Evolutionary conservation across 2,797 vertebrate species (phyloP), one percentile per base, ranked within the genome.

Genomic region (Hemibagrus guttatus): DNA sequence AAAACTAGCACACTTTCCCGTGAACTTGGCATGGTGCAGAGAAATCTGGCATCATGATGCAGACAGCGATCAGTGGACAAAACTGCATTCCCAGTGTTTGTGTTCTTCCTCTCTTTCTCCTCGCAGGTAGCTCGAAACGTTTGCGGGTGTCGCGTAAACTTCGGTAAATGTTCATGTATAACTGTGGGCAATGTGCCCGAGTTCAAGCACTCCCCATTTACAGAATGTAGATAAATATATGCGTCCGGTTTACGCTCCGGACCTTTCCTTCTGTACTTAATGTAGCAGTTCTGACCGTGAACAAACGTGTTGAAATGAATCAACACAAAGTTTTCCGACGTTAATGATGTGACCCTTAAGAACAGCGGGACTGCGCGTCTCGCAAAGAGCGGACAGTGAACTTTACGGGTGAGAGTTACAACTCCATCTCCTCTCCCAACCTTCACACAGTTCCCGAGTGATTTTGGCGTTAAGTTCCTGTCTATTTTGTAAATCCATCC

Each of bases 401-500:
- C 75, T 91, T 86, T 91, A 61, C 91, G 90, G 46, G 90, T 90
- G 52, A 92, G 91, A 1, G 46, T 85, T 17, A 89, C 59, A 31
- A 88, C 85, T 86, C 94, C 94, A 46, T 91, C 91, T 39, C 85
- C 71, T 87, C 86, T 84, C 31, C 89, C 76, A 8, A 93, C 46
- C 83, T 81, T 66, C 14, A 94, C 56, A 68, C 89, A 74, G 84
- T 83, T 78, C 39, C 88, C 64, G 6, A 90, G 26, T 7, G 83
- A 90, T 58, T 79, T 88, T 2, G 90, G 86, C 14, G 90, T 91
- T 69, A 87, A 87, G 39, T 87, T 87, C 31, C 90, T 74, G 86
- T 95, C 93, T 87, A 91, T 79, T 31, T 54, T 85, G 82, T 92
- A 94, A 21, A 84, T 89, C 95, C 95, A 95, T 56, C 89, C 92